Evolutionary conservation across 2,113 vertebrate genomes (phyloP), one percentile per base, ranked within the genome.

Genomic region (Phycodurus eques): DNA sequence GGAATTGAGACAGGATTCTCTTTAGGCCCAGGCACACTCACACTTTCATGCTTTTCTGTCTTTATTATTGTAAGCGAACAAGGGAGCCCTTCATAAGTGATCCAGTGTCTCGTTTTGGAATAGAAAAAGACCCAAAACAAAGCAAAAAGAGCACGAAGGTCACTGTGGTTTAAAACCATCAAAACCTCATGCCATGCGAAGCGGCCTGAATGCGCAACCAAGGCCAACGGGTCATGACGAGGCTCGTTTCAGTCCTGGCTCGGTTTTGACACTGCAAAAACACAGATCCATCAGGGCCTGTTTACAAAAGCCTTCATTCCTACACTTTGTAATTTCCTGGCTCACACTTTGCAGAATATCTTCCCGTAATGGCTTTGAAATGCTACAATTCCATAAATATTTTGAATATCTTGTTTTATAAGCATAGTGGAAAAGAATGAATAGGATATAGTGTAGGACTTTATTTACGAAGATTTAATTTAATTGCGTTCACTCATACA

Each of bases 11-110:
- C 86, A 72, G 59, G 46, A 64, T 79, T 54, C 44, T 74, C 73
- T 67, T 69, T 62, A 54, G 12, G 12, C 71, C 53, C 71, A 35
- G 51, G 27, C 64, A 77, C 15, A 1, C 71, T 64, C 64, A 75
- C 69, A 2, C 69, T 71, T 85, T 56, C 72, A 70, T 84, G 81
- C 76, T 86, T 76, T 88, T 80, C 80, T 89, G 83, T 87, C 84
- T 85, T 88, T 88, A 84, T 88, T 92, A 85, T 91, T 90, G 70
- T 70, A 77, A 77, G 76, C 57, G 83, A 91, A 91, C 88, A 91
- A 90, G 84, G 78, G 83, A 76, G 75, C 77, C 86, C 79, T 90
- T 90, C 80, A 88, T 81, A 77, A 91, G 88, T 90, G 88, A 92
- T 88, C 85, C 85, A 87, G 88, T 76, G 85, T 90, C 89, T 86